Evolutionary conservation across 2,113 vertebrate genomes (phyloP), one percentile per base, ranked within the genome.

Genomic region (Tautogolabrus adspersus): DNA sequence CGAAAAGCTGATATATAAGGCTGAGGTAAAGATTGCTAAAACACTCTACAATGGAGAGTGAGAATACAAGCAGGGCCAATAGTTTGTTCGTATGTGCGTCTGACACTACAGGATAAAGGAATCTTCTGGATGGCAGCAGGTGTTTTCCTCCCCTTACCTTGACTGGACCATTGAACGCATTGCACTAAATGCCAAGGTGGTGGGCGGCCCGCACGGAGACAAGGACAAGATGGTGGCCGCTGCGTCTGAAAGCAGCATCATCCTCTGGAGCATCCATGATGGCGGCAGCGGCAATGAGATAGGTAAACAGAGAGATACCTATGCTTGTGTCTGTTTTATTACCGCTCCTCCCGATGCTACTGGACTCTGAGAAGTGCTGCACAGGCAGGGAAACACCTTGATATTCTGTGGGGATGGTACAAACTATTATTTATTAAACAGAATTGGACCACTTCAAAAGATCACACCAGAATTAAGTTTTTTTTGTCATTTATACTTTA

Each of bases 151-250:
- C 73, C 98, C 97, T 0, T 97, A 97, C 38, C 90, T 99, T 68
- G 96, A 98, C 66, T 97, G 96, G 96, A 95, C 95, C 30, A 97
- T 99, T 38, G 97, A 99, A 69, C 94, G 97, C 34, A 96, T 99
- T 8, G 98, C 98, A 8, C 93, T 99, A 2, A 99, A 99, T n/a
- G 98, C 98, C 0, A 99, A 99, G 81, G 97, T 99, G 72, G 98
- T 99, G 19, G 98, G 98, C 3, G 98, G 97, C 44, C 97, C 98
- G 22, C 97, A 99, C 46, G 98, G 98, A 57, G 97, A 99, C 92
- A 99, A 98, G 87, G 98, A 99, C 92, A 99, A 99, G 85, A 99
- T 99, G 98, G 97, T 99, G 54, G 98, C 98, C 0, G 96, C 97
- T 0, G 97, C 98, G 37, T 99, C 97, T 0, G 96, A 97, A 82